Evolutionary conservation across 2,113 vertebrate species (phyloP).

Genomic region (Ranitomeya imitator): DNA sequence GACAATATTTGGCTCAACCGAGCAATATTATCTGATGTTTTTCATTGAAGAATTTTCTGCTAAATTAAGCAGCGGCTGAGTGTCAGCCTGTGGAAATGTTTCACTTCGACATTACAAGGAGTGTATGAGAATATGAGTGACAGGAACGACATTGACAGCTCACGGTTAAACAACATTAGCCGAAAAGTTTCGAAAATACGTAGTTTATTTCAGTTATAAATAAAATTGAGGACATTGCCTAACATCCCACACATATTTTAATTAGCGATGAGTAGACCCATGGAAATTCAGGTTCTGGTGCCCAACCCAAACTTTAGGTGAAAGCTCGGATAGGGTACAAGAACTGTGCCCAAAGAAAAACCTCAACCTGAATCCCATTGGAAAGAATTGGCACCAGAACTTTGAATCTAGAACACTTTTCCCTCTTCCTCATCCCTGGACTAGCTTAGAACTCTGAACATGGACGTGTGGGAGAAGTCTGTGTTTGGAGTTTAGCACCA

Average conservation of each 20-base stretch:
- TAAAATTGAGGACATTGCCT: neutral
- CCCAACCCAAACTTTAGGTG: no score
- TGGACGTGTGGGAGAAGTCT: no score
- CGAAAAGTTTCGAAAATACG: neutral
- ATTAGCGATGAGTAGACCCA: no score
- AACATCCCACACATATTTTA: neutral
- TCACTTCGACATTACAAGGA: neutral
- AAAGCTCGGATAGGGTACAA: no score
- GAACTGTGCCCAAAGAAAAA: no score
- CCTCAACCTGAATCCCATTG: no score
- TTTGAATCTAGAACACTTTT: no score
- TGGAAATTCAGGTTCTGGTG: no score
- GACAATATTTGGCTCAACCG: slow-evolving; percentile 27
- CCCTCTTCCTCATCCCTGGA: no score
- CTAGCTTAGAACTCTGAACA: no score
- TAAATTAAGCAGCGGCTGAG: slow-evolving; percentile 28
- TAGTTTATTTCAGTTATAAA: neutral
- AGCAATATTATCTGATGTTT: slow-evolving; percentile 29
- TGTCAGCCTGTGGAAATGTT: slow-evolving; percentile 1
- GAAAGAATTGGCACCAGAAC: no score
- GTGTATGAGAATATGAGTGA: neutral
- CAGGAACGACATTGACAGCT: neutral
- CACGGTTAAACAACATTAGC: neutral
- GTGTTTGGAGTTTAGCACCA: no score
- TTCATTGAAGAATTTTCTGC: slow-evolving; percentile 48